These are phyloP conservation scores for Cryptops parisi DNA, from an alignment of 2,888 invertebrate species.

Conservation along the genomic window DNA sequence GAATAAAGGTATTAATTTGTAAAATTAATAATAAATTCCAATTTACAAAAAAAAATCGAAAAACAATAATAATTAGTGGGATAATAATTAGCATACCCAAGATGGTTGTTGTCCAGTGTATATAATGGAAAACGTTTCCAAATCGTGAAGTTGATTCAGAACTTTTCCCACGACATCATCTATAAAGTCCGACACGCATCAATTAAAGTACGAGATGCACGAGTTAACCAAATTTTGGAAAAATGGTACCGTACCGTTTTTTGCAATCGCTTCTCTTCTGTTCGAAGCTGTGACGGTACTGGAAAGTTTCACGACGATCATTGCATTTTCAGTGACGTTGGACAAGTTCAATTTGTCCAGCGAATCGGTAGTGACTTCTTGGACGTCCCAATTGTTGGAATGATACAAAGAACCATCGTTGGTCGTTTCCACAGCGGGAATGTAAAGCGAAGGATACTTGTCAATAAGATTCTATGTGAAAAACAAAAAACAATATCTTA, in stretches of 20 bases:
- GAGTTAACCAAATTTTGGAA: neutral
- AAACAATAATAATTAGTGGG: too few species aligned
- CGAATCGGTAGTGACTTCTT: neutral
- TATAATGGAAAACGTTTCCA: neutral
- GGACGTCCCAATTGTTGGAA: neutral
- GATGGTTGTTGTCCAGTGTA: constrained; percentile 7
- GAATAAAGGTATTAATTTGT: neutral
- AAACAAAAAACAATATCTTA: neutral
- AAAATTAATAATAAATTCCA: neutral
- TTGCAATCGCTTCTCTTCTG: neutral
- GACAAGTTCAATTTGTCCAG: neutral
- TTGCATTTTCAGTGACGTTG: neutral
- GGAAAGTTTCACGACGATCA: neutral
- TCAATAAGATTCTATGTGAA: neutral
- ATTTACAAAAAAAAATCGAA: too few species aligned
- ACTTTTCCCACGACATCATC: constrained; percentile 12
- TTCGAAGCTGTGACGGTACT: neutral
- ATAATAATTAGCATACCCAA: constrained; percentile 7
- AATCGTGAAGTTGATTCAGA: neutral
- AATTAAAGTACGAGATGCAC: too few species aligned
- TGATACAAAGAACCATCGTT: neutral
- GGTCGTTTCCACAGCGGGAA: constrained; percentile 9
- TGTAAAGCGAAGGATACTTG: neutral
- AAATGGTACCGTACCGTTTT: constrained; percentile 1
- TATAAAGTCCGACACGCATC: too few species aligned